Conservation (phyloP, 2,797 vertebrate genomes). For the Todus mexicanus region DNA sequence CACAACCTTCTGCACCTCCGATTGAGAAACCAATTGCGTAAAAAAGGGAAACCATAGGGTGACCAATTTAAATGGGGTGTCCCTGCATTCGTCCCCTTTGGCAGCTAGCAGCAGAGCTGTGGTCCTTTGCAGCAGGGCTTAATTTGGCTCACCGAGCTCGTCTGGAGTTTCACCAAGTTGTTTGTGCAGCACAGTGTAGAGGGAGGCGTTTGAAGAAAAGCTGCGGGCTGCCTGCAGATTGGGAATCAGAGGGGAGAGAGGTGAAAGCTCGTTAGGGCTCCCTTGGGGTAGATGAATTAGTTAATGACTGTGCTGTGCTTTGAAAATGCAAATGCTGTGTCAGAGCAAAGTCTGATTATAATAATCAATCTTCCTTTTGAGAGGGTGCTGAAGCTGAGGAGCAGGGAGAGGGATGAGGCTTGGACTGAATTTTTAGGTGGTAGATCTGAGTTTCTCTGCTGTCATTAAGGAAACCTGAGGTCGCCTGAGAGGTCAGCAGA, state of each 20-base stretch:
- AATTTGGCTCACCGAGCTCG: neutral
- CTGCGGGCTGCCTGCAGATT: neutral
- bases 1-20: no score
- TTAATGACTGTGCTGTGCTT: constrained; percentile 59
- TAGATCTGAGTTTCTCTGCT: neutral
- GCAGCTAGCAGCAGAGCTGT: neutral
- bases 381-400: constrained; percentile 17
- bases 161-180: neutral
- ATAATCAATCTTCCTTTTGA: constrained; percentile 59
- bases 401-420: neutral
- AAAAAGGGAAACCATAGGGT: neutral
- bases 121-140: neutral
- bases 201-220: neutral
- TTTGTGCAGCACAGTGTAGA: neutral
- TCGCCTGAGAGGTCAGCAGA: neutral
- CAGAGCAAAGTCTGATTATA: constrained; percentile 57
- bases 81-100: neutral
- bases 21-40: neutral
- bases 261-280: constrained; percentile 48
- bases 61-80: neutral
- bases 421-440: neutral
- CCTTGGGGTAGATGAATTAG: constrained; percentile 52
- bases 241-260: constrained; percentile 46
- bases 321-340: constrained; percentile 64
- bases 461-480: neutral